These are phyloP conservation scores for Hemistola chrysoprasaria DNA, from an alignment of 2,888 invertebrate species.

Conservation along the genomic window DNA sequence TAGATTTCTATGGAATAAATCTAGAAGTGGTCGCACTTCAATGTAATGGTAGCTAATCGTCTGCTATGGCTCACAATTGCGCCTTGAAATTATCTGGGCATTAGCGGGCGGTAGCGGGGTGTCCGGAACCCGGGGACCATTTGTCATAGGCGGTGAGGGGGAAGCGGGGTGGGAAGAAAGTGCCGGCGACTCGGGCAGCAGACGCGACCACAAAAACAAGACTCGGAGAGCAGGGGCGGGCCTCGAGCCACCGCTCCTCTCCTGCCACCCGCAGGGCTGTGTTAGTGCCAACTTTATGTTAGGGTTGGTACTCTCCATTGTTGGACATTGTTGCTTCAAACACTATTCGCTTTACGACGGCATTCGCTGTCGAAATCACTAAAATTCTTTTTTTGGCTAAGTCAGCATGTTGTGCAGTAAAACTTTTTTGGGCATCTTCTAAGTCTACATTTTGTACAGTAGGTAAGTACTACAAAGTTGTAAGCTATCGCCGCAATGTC, in stretches of 20 bases:
- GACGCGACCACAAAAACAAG: conserved; percentile 80
- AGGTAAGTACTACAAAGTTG: too few species aligned
- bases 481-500: too few species aligned
- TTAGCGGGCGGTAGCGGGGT: conserved; percentile 65
- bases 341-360: conserved; percentile 25
- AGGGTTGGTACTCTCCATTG: conserved; percentile 40
- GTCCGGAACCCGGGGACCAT: conserved; percentile 66
- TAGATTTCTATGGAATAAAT: too few species aligned
- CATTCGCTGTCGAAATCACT: conserved; percentile 19
- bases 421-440: conserved; percentile 10
- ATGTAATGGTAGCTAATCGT: too few species aligned
- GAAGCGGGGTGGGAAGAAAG: conserved; percentile 59
- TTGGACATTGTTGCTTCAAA: conserved; percentile 40
- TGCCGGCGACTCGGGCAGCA: conserved; percentile 73
- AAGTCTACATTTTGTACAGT: not conserved
- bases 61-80: too few species aligned
- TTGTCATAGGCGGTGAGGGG: conserved; percentile 72
- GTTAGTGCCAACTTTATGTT: conserved; percentile 41
- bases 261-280: conserved; percentile 59
- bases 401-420: too few species aligned
- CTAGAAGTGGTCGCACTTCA: too few species aligned
- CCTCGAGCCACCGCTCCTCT: conserved; percentile 55
- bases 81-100: conserved; percentile 80
- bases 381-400: too few species aligned
- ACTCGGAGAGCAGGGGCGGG: conserved; percentile 69